Conservation (phyloP, 2,113 vertebrate species). For the Macaca mulatta region DNA sequence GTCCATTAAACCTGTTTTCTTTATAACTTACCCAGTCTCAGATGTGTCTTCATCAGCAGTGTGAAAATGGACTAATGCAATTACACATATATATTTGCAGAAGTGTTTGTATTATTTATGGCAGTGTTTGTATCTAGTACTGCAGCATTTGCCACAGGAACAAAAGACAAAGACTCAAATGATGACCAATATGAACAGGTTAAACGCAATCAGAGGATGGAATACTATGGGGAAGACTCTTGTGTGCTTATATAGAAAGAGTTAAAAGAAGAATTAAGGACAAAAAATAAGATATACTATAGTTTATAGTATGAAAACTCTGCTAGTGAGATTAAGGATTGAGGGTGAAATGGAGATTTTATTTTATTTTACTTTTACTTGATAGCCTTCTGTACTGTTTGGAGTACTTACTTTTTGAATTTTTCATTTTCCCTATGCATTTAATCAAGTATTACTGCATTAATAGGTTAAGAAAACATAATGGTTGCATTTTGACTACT, state of each 20-base stretch:
- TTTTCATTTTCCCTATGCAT: constrained; percentile 21
- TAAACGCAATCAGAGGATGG: neutral
- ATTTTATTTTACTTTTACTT: neutral
- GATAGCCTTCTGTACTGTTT: neutral
- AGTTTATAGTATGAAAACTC: neutral
- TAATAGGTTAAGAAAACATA: constrained; percentile 51
- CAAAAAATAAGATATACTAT: neutral
- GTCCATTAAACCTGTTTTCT: too few relatives aligned
- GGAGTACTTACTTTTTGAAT: constrained; percentile 16
- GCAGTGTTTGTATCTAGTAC: neutral
- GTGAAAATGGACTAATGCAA: too few relatives aligned
- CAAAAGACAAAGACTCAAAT: neutral
- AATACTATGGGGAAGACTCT: neutral
- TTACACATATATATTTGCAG: neutral
- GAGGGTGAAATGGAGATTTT: neutral
- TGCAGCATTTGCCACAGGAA: neutral
- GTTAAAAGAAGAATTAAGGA: neutral
- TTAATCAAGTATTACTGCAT: constrained; percentile 25
- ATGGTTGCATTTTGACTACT: neutral
- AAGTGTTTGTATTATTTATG: neutral
- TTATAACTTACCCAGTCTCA: too few relatives aligned
- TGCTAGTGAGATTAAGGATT: neutral
- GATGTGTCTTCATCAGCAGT: too few relatives aligned
- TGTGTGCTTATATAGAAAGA: neutral
- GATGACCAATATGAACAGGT: neutral